These are phyloP conservation scores for Irena cyanogastra DNA, from an alignment of 2,113 vertebrate genomes.

Conservation along the genomic window DNA sequence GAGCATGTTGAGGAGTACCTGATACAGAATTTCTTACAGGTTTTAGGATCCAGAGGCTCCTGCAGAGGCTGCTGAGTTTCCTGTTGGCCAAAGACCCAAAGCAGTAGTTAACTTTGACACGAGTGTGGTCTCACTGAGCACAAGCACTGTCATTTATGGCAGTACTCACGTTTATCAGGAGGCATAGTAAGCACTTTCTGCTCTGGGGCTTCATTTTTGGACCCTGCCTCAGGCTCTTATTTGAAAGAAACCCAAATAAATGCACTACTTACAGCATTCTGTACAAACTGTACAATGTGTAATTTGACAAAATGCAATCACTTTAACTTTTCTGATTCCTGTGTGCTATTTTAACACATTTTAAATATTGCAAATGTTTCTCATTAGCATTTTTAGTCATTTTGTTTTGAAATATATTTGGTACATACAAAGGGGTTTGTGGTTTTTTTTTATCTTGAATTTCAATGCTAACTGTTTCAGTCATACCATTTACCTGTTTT, in stretches of 20 bases:
- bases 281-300: background rate
- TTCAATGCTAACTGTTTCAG: background rate
- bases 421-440: background rate
- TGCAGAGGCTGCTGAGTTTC: background rate
- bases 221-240: background rate
- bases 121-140: background rate
- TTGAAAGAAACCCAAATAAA: background rate
- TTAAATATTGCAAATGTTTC: background rate
- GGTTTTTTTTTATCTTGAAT: background rate
- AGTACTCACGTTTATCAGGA: background rate
- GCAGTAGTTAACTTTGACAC: background rate
- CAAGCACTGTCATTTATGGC: background rate
- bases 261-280: background rate
- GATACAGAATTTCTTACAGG: background rate
- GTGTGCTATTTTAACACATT: background rate
- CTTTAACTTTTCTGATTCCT: background rate
- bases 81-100: background rate
- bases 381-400: background rate
- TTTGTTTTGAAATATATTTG: background rate
- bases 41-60: background rate
- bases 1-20: background rate
- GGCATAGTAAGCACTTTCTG: background rate
- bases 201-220: background rate
- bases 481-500: background rate
- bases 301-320: background rate